Evolutionary conservation across 2,797 vertebrate genomes (phyloP).

Genomic region (Ctenopoma kingsleyae): DNA sequence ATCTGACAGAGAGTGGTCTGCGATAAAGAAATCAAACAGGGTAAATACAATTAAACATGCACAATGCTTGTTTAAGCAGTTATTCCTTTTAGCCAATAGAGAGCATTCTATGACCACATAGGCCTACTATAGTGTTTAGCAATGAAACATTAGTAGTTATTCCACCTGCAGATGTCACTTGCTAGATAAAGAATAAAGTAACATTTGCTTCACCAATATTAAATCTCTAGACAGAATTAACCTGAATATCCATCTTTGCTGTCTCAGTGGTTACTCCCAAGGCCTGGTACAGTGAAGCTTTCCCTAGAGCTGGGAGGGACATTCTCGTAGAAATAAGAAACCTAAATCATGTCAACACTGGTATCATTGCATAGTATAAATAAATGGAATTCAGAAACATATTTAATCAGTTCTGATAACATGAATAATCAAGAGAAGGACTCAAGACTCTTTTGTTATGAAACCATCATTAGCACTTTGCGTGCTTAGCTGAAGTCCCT

Average conservation of each 20-base stretch:
- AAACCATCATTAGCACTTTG: conserved; percentile 42
- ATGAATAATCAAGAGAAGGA: conserved; percentile 19
- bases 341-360: background rate
- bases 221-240: conserved; percentile 15
- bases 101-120: too few relatives aligned
- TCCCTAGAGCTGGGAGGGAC: background rate
- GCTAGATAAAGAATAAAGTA: too few relatives aligned
- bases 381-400: conserved; percentile 4
- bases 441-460: conserved; percentile 20
- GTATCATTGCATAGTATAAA: background rate
- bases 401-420: conserved; percentile 27
- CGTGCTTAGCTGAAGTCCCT: conserved; percentile 25
- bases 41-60: too few relatives aligned
- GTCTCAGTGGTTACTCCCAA: conserved; percentile 9
- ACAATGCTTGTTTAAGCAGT: too few relatives aligned
- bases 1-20: too few relatives aligned
- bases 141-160: too few relatives aligned
- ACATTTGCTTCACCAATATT: background rate
- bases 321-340: conserved; percentile 4
- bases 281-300: conserved; percentile 5
- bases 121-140: too few relatives aligned
- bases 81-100: too few relatives aligned
- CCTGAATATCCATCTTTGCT: background rate
- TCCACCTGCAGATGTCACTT: too few relatives aligned
- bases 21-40: too few relatives aligned